Conservation (phyloP, 2,113 vertebrate species). For the Poeciliopsis retropinna region DNA sequence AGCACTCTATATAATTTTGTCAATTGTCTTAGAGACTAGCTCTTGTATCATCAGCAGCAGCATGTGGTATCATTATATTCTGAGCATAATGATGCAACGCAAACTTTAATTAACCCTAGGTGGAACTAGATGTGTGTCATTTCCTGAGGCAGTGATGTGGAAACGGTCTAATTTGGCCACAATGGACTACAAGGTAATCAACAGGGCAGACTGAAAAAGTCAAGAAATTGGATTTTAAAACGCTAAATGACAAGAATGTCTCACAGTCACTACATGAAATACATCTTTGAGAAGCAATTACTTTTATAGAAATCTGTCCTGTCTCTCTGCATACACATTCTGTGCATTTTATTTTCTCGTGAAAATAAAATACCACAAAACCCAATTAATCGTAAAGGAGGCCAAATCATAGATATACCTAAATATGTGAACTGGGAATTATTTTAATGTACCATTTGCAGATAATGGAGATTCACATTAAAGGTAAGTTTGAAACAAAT, state of each 20-base stretch:
- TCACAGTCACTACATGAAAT: constrained; percentile 14
- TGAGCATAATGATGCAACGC: not conserved
- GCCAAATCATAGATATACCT: not conserved
- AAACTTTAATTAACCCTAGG: constrained; percentile 1
- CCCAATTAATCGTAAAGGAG: constrained; percentile 6
- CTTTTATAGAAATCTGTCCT: not conserved
- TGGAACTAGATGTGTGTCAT: not conserved
- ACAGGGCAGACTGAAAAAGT: not conserved
- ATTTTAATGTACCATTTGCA: not conserved
- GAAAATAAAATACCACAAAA: constrained; percentile 8
- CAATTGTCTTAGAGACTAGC: not conserved
- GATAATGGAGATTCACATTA: not conserved
- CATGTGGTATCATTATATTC: not conserved
- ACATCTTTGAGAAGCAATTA: not conserved
- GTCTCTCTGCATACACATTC: not conserved
- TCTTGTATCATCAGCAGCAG: not conserved
- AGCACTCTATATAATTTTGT: not conserved
- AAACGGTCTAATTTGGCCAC: not conserved
- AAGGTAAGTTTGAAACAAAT: not conserved
- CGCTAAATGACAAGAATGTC: not conserved
- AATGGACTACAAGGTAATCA: not conserved
- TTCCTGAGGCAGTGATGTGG: constrained; percentile 1
- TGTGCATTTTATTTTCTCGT: constrained; percentile 4
- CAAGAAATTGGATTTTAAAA: constrained; percentile 7
- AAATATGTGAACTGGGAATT: not conserved